These are phyloP conservation scores for Aromia moschata DNA, from an alignment of 2,888 invertebrate genomes.

Conservation along the genomic window DNA sequence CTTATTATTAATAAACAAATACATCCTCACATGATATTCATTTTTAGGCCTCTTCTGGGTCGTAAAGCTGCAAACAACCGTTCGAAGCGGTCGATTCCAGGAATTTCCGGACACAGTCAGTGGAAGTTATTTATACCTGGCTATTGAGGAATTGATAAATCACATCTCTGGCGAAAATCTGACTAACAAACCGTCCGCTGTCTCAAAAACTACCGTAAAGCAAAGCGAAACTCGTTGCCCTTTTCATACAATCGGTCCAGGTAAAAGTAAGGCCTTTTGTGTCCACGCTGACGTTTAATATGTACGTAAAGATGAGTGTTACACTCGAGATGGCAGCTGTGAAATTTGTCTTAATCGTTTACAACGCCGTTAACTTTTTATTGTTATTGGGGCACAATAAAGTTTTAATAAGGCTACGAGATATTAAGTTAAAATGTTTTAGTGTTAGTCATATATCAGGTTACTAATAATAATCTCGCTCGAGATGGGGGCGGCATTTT, in stretches of 20 bases:
- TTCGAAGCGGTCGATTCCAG: too few species aligned
- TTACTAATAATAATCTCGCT: too few species aligned
- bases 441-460: too few species aligned
- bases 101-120: conserved; percentile 20
- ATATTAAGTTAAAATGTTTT: neutral
- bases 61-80: too few species aligned
- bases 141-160: conserved; percentile 25
- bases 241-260: conserved; percentile 17
- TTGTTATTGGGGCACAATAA: conserved; percentile 20
- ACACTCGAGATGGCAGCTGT: conserved; percentile 22
- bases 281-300: neutral
- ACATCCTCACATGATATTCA: too few species aligned
- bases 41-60: too few species aligned
- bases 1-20: too few species aligned
- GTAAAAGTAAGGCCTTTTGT: too few species aligned
- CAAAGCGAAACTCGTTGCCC: neutral
- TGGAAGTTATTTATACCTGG: conserved; percentile 25
- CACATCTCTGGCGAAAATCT: conserved; percentile 22
- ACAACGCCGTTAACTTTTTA: conserved; percentile 8
- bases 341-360: conserved; percentile 19
- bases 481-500: too few species aligned
- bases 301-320: neutral
- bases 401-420: conserved; percentile 3
- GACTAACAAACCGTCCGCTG: conserved; percentile 10
- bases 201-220: conserved; percentile 14